Conservation (phyloP, 2,888 invertebrate genomes). For the Drosophila engyochracea region DNA sequence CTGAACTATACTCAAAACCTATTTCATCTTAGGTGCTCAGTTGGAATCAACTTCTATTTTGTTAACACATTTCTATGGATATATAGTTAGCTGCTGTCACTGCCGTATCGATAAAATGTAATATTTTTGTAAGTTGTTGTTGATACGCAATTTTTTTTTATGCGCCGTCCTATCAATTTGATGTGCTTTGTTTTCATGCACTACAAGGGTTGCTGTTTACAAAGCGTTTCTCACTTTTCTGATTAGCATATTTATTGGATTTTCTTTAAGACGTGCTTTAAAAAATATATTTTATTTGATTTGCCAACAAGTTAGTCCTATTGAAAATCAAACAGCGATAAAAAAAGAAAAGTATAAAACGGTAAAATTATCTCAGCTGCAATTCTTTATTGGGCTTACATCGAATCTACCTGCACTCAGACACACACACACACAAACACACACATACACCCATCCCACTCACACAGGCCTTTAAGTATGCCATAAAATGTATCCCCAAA, state of each 20-base stretch:
- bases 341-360: neutral
- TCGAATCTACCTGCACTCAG: constrained; percentile 36
- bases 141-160: neutral
- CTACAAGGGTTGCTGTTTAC: no score
- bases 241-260: constrained; percentile 2
- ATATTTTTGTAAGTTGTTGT: neutral
- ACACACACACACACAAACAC: neutral
- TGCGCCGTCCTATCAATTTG: neutral
- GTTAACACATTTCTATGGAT: rapidly evolving
- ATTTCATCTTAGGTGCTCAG: neutral
- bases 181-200: neutral
- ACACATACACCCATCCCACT: neutral
- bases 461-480: constrained; percentile 44
- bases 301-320: neutral
- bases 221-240: neutral
- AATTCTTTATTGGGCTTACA: constrained; percentile 21
- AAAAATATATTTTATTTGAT: constrained; percentile 2
- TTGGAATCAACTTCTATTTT: neutral
- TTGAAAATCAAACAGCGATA: neutral
- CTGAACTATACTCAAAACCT: neutral
- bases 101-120: no score
- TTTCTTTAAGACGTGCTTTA: neutral
- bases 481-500: constrained; percentile 58
- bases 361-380: constrained; percentile 18
- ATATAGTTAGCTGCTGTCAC: neutral